phyloP scores from a whole-genome alignment of 1,140 invertebrate genomes.

The Fopius arisanus region DNA sequence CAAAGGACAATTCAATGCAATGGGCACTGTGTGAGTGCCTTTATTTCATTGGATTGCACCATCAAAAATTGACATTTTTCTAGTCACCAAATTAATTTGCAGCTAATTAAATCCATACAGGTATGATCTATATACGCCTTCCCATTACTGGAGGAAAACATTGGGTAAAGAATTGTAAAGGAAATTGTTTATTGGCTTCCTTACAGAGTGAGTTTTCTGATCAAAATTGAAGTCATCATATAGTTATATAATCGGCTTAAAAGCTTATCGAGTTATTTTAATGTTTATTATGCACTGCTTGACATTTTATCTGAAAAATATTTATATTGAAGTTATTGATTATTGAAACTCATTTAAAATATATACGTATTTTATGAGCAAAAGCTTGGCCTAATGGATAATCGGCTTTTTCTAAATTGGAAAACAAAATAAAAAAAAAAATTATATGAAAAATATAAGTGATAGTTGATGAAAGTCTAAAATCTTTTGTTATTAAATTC shows the following conservation, averaged over 20 bases:
- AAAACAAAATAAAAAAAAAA: not conserved
- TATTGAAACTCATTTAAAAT: not conserved
- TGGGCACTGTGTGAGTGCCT: not conserved
- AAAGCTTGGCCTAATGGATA: not conserved
- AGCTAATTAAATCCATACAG: not conserved
- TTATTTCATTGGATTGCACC: not conserved
- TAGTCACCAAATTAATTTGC: not conserved
- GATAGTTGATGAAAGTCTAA: conserved; percentile 8
- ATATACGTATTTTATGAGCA: not conserved
- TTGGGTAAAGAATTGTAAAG: not conserved
- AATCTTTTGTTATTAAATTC: not conserved
- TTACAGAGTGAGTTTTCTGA: not conserved
- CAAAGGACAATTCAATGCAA: not conserved
- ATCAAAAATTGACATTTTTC: not conserved
- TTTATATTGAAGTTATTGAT: not conserved
- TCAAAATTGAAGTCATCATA: not conserved
- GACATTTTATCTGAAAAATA: conserved; percentile 1
- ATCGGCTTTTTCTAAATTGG: not conserved
- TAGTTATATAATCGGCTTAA: not conserved
- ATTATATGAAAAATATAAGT: not conserved
- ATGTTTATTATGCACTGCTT: not conserved
- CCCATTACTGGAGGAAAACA: not conserved
- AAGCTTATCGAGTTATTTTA: not conserved
- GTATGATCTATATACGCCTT: not conserved
- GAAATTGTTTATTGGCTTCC: not conserved